Base-by-base conservation (phyloP, 2,113 vertebrate species). In the Spheniscus mendiculus region DNA sequence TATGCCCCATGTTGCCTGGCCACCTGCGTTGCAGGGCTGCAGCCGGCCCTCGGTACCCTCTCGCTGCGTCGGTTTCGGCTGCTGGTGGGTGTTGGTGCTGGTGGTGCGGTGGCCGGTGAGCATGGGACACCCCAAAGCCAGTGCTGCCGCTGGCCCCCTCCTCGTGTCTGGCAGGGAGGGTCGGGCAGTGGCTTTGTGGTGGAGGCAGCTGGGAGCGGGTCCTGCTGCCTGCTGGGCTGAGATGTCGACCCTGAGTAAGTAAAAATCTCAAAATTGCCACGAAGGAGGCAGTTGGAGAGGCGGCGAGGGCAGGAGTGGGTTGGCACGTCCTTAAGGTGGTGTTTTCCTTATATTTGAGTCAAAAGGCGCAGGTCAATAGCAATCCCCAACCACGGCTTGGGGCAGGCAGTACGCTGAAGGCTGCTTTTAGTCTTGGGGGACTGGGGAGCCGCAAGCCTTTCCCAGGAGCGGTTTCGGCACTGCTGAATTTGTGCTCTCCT, bases 161-260 rank as follows among this genome's bases (percentile, higher is more conserved):
- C 65, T 26, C 5, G 0, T 2, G 52, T 16, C 59, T 13, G 61
- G 17, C 67, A 27, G 29, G 7, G 83, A 6, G 9, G 4, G 20
- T 19, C 7, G 2, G 50, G 78, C 44, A 20, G 34, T 1, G 3
- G 32, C 3, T 2, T 7, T 1, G 1, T 16, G 59, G 17, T 19
- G 34, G 9, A 23, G 45, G 47, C 73, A 62, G 52, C 42, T 8
- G 5, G 47, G 36, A 44, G 42, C 2, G 3, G 26, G 27, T n/a
- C 52, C 40, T 27, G n/a, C 62, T 30, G 78, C 59, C 47, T 11
- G 4, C 4, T 0, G 50, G 21, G 44, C 76, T 66, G 44, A 36
- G 70, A 20, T 3, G 1, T 40, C 1, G 4, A 9, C 21, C 21
- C 29, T 3, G 12, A 45, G 29, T 44, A 21, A 2, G 14, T 15